Evolutionary conservation across 2,888 invertebrate species (phyloP).

Genomic region (Abrostola tripartita): DNA sequence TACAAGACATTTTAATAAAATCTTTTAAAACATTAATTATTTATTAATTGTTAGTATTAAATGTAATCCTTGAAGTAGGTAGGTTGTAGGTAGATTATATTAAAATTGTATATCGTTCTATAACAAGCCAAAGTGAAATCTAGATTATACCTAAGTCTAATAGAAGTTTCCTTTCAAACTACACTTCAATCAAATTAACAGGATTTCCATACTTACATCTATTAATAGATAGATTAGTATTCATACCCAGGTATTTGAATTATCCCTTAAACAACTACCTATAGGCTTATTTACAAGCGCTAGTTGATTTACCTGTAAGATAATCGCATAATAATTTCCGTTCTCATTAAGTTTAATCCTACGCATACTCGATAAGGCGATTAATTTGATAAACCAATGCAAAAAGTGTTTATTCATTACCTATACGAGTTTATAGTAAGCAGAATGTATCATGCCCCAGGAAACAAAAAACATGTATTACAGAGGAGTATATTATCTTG

Average conservation of each 20-base stretch:
- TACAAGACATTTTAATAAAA: too few relatives aligned
- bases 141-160: too few relatives aligned
- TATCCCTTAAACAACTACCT: conserved; percentile 3
- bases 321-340: conserved; percentile 39
- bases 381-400: conserved; percentile 11
- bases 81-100: too few relatives aligned
- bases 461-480: not conserved
- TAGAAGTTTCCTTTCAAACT: not conserved
- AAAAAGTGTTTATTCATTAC: not conserved
- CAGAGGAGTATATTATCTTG: too few relatives aligned
- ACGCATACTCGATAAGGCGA: conserved; percentile 4
- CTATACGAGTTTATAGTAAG: not conserved
- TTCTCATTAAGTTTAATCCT: conserved; percentile 24
- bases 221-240: not conserved
- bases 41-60: too few relatives aligned
- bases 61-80: too few relatives aligned
- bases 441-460: not conserved
- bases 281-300: conserved; percentile 9
- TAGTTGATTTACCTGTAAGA: conserved; percentile 14
- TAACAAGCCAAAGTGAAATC: too few relatives aligned
- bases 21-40: too few relatives aligned
- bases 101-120: too few relatives aligned
- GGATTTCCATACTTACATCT: not conserved
- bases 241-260: not conserved
- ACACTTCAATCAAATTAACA: not conserved